Evolutionary conservation across 2,113 vertebrate species (phyloP), one percentile per base, ranked within the genome.

Genomic region (Tyto alba): DNA sequence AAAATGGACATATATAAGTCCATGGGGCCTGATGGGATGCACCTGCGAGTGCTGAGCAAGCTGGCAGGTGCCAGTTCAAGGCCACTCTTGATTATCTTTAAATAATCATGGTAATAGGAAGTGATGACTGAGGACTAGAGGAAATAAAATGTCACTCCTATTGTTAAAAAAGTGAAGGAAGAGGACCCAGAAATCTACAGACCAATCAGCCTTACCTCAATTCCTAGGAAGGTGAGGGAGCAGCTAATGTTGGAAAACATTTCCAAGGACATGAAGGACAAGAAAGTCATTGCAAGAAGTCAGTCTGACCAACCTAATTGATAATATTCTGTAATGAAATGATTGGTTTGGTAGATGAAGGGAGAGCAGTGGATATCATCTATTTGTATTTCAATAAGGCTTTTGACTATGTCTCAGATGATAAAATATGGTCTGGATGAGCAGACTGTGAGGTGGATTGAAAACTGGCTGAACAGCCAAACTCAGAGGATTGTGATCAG

Each of bases 151-250:
- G 6, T n/a, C 40, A 55, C 2, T 74, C 23, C 13, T 43, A 13
- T 27, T 4, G 1, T n/a, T 22, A 71, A 45, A 79, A 77, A 62
- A 19, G 32, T 11, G 23, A 55, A 78, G 40, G 22, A 62, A 11
- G 27, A 38, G 9, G 23, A 56, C 30, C 5, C 16, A n/a, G 41
- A 48, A 55, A 68, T 23, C 27, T 74, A 16, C 43, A 43, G 26
- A 36, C 6, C 0, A 3, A 11, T 74, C 36, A 72, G 13, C 15
- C 7, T 43, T 14, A 57, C 7, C 15, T 60, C 0, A 3, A 23
- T 53, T 67, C 27, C 60, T 18, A n/a, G 16, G 8, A 40, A 76
- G 29, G 20, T 40, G 34, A 90, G 11, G 47, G 34, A 62, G 63
- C 16, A 55, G 32, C 47, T 63, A 47, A 62, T 30, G 15, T 10